Conservation (phyloP, 2,888 invertebrate genomes). For the Erebia aethiops region DNA sequence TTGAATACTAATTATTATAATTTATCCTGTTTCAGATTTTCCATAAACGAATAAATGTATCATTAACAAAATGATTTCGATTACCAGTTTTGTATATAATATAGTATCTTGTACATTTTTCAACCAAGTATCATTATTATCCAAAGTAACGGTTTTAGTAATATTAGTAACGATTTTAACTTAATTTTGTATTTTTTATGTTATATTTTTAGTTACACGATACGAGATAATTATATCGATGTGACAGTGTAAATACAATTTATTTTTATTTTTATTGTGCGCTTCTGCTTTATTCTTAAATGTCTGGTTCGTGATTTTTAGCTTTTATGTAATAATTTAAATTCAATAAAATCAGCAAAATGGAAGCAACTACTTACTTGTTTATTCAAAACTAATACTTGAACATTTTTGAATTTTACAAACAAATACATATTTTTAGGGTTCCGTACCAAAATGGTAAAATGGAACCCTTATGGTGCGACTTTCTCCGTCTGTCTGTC, state of each 20-base stretch:
- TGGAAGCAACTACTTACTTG: neutral
- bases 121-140: conserved; percentile 57
- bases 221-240: conserved; percentile 48
- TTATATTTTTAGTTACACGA: conserved; percentile 51
- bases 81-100: conserved; percentile 65
- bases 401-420: neutral
- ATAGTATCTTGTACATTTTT: conserved; percentile 55
- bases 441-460: too few relatives aligned
- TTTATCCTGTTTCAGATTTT: neutral
- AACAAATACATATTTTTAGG: neutral
- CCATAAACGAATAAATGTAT: neutral
- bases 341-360: conserved; percentile 20
- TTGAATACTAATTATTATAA: neutral
- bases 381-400: too few relatives aligned
- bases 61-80: conserved; percentile 69
- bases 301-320: conserved; percentile 32
- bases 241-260: conserved; percentile 48
- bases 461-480: too few relatives aligned
- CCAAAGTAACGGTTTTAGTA: conserved; percentile 65
- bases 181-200: conserved; percentile 38
- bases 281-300: conserved; percentile 35
- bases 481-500: too few relatives aligned
- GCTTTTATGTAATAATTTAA: conserved; percentile 21
- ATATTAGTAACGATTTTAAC: conserved; percentile 53
- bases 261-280: conserved; percentile 36